Evolutionary conservation across 2,888 invertebrate genomes (phyloP).

Genomic region (Prenolepis imparis): DNA sequence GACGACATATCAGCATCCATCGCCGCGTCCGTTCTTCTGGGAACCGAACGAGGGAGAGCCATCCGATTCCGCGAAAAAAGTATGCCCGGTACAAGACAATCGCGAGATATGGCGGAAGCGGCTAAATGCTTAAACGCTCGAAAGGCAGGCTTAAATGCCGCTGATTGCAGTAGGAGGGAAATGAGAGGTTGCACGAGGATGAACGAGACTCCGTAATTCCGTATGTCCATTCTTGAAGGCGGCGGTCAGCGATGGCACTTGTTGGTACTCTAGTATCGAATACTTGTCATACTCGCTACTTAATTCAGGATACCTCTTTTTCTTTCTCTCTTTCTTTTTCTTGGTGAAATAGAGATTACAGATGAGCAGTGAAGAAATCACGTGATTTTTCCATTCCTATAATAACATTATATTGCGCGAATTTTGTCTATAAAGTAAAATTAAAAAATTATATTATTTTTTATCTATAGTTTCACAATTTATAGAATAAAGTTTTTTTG

Average conservation of each 20-base stretch:
- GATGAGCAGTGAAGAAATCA: not conserved
- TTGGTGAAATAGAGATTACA: not conserved
- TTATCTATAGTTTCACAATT: not conserved
- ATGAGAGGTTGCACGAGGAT: conserved; percentile 80
- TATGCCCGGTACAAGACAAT: conserved; percentile 62
- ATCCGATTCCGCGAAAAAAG: conserved; percentile 61
- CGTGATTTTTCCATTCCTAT: not conserved
- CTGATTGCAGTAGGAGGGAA: conserved; percentile 84
- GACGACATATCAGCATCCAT: conserved; percentile 52
- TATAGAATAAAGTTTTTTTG: not conserved
- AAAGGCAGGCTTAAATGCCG: conserved; percentile 79
- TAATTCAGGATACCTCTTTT: not conserved
- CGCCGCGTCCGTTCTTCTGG: conserved; percentile 50
- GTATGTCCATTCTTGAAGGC: conserved; percentile 65
- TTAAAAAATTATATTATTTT: not conserved
- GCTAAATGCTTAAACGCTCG: conserved; percentile 82
- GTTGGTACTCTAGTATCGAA: conserved; percentile 41
- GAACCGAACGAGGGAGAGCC: conserved; percentile 56
- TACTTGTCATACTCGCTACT: conserved; percentile 28
- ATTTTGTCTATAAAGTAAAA: not conserved
- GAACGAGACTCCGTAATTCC: conserved; percentile 63
- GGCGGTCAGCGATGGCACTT: conserved; percentile 31
- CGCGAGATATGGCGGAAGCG: conserved; percentile 79
- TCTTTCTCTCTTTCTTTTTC: not conserved
- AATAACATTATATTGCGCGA: not conserved